A percentile compares a stretch with the other conserved stretches of the same genome.
These are phyloP conservation scores for Elephantulus edwardii DNA, from an alignment of 2,113 vertebrate species.

Conservation along the genomic window DNA sequence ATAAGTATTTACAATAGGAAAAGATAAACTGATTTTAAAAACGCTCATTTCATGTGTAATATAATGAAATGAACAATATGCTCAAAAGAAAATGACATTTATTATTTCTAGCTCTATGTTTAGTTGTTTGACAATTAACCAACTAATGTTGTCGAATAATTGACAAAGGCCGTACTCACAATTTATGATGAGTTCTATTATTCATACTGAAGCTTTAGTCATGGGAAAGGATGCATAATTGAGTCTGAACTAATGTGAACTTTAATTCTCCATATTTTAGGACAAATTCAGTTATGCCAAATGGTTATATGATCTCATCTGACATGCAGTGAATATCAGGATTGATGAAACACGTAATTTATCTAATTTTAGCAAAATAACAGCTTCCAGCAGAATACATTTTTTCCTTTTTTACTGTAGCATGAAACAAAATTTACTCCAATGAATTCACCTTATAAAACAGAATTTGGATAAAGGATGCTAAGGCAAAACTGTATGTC, in stretches of 20 bases:
- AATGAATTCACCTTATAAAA: conserved; percentile 6
- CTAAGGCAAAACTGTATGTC: neutral
- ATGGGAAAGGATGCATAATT: conserved; percentile 46
- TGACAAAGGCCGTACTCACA: conserved; percentile 22
- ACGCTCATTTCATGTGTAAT: neutral
- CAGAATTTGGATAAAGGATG: neutral
- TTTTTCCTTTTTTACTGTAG: conserved; percentile 5
- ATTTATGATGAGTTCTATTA: conserved; percentile 41
- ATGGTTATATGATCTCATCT: conserved; percentile 64
- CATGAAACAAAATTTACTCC: conserved; percentile 44
- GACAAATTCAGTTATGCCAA: conserved; percentile 58
- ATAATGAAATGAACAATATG: neutral
- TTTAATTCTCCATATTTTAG: conserved; percentile 56
- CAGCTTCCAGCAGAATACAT: conserved; percentile 57
- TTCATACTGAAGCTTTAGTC: conserved; percentile 54
- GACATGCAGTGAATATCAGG: conserved; percentile 11
- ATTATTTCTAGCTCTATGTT: neutral
- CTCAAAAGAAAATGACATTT: neutral
- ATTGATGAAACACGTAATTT: conserved; percentile 63
- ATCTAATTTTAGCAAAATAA: conserved; percentile 68
- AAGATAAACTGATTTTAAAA: neutral
- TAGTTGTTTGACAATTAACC: neutral
- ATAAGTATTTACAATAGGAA: neutral
- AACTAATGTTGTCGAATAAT: conserved; percentile 18
- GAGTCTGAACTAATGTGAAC: conserved; percentile 58